Evolutionary conservation across 2,113 vertebrate genomes (phyloP), one percentile per base, ranked within the genome.

Genomic region (Entosphenus tridentatus): DNA sequence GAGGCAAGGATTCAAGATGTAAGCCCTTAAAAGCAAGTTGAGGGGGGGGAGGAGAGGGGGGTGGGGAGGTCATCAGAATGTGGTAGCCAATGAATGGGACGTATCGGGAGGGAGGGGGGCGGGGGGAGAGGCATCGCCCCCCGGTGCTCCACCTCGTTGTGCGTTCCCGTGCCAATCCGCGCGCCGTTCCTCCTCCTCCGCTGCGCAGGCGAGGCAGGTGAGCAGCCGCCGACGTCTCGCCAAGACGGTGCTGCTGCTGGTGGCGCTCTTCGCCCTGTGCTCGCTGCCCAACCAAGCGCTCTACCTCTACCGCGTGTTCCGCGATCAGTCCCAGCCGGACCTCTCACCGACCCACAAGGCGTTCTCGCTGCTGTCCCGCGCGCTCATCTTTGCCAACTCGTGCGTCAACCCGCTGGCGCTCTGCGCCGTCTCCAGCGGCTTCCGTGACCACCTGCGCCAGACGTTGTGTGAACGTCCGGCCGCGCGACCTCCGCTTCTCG

Each of bases 401-500:
- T 95, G 89, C 10, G 81, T 96, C 68, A 97, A 97, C 77, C 93
- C 93, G 0, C 90, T 98, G 16, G 88, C 92, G 54, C 86, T 98
- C 67, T 98, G 95, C 74, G 78, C 95, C 75, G 83, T 98, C 72
- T 96, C 91, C 81, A 87, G 86, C 75, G 86, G 80, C 72, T 96
- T 98, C 76, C 81, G 86, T 80, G 39, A 7, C 39, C 39, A 39
- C 39, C 39, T 39, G 39, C 39, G 39, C 39, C 39, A 39, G 39
- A 39, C 39, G 39, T 7, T 39, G 39, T 39, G 39, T 7, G 39
- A 39, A 7, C 39, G 39, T 5, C 39, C 39, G 5, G 39, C 39
- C 39, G 3, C 39, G 39, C 39, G 39, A 5, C 39, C 3, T 39
- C 39, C 39, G 39, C 39, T 39, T 39, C 39, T 39, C 39, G 39